These are phyloP conservation scores for Salmo trutta DNA, from an alignment of 2,797 vertebrate genomes.

Conservation along the genomic window DNA sequence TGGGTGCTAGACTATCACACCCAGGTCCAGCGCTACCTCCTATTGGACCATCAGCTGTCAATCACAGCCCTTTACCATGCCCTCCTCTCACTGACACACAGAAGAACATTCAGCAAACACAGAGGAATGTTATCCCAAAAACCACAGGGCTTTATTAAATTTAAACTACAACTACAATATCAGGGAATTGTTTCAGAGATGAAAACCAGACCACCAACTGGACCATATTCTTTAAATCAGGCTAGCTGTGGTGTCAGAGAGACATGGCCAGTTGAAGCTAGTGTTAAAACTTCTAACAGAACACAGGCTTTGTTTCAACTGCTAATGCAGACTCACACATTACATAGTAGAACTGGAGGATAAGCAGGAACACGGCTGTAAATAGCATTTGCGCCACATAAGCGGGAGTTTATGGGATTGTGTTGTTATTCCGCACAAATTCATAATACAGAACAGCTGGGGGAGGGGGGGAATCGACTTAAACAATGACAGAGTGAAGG, in stretches of 20 bases:
- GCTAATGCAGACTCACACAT: conserved; percentile 15
- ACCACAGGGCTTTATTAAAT: background rate
- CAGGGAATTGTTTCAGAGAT: background rate
- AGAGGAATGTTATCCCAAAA: background rate
- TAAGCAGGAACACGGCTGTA: conserved; percentile 28
- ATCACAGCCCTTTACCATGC: background rate
- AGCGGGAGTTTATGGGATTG: conserved; percentile 36
- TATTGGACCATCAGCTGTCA: background rate
- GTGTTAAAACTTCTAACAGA: background rate
- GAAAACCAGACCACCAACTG: too few relatives aligned
- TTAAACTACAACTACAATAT: background rate
- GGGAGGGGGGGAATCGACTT: conserved; percentile 42
- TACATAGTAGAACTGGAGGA: conserved; percentile 15
- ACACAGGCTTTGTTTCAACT: conserved; percentile 17
- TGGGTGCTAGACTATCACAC: background rate
- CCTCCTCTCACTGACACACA: background rate
- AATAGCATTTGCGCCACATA: conserved; percentile 39
- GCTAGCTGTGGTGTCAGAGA: background rate
- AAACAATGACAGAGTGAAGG: conserved; percentile 30
- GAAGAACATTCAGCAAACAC: background rate
- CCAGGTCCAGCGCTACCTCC: background rate
- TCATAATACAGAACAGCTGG: conserved; percentile 43
- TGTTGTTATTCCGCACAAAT: conserved; percentile 31
- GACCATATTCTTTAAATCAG: background rate
- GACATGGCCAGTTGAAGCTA: background rate